Percentiles rank a stretch among this genome's conserved stretches.
phyloP scores from a whole-genome alignment of 2,797 vertebrate species.

The Synaphobranchus kaupii region DNA sequence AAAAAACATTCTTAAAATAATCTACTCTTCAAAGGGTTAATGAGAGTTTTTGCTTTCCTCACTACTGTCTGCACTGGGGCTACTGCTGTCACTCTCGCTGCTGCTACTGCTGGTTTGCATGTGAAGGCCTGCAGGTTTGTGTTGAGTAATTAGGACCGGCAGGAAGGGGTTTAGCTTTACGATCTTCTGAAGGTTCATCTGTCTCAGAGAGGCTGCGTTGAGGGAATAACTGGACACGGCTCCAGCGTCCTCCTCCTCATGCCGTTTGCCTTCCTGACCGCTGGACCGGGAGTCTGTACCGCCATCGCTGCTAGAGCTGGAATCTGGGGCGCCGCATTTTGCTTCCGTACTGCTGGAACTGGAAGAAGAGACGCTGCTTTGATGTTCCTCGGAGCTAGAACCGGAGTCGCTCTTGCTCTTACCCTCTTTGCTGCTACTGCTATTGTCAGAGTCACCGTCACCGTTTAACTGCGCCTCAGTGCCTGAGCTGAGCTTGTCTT shows the following conservation, averaged over 20 bases:
- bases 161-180: neutral
- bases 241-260: neutral
- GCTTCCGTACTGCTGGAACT: neutral
- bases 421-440: neutral
- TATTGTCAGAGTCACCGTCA: neutral
- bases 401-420: neutral
- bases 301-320: neutral
- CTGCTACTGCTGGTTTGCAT: conserved; percentile 1
- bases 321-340: neutral
- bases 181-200: neutral
- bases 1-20: too few relatives aligned
- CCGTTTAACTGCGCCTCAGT: neutral
- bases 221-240: neutral
- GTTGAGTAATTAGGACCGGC: neutral
- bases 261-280: neutral
- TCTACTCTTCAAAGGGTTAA: too few relatives aligned
- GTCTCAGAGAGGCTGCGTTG: neutral
- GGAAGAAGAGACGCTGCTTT: neutral
- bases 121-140: neutral
- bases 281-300: neutral
- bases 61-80: neutral
- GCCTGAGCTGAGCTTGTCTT: neutral
- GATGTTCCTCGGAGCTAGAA: conserved; percentile 1
- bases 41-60: neutral
- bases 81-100: neutral